Conservation (phyloP, 2,797 vertebrate species). For the Halcyon badia region DNA sequence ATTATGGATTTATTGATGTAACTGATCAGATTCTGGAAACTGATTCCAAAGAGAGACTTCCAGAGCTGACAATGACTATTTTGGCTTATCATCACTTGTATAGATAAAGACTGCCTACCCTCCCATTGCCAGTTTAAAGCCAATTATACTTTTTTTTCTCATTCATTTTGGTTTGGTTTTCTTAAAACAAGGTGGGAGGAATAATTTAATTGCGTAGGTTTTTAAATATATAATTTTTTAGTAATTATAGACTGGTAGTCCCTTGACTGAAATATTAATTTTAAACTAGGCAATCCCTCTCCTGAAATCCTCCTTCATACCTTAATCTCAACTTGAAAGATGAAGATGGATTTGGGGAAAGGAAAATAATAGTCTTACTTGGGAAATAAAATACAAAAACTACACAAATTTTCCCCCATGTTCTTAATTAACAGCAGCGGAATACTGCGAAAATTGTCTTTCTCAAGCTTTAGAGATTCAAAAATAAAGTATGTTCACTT, state of each 20-base stretch:
- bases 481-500: background rate
- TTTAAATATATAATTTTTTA: background rate
- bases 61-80: background rate
- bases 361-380: background rate
- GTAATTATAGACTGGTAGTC: background rate
- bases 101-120: background rate
- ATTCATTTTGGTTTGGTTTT: background rate
- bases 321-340: background rate
- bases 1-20: background rate
- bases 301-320: background rate
- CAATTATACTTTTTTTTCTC: background rate
- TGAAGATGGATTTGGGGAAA: background rate
- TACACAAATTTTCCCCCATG: rapidly evolving
- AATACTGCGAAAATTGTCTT: background rate
- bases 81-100: background rate
- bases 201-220: background rate
- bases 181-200: background rate
- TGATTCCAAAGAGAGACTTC: background rate
- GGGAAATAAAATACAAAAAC: background rate
- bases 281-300: background rate
- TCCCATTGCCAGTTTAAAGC: background rate
- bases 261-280: background rate
- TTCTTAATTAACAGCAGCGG: background rate
- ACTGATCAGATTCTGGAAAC: background rate
- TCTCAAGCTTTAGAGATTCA: background rate